Evolutionary conservation across 2,113 vertebrate genomes (phyloP), one percentile per base, ranked within the genome.

Genomic region (Arizona elegans): DNA sequence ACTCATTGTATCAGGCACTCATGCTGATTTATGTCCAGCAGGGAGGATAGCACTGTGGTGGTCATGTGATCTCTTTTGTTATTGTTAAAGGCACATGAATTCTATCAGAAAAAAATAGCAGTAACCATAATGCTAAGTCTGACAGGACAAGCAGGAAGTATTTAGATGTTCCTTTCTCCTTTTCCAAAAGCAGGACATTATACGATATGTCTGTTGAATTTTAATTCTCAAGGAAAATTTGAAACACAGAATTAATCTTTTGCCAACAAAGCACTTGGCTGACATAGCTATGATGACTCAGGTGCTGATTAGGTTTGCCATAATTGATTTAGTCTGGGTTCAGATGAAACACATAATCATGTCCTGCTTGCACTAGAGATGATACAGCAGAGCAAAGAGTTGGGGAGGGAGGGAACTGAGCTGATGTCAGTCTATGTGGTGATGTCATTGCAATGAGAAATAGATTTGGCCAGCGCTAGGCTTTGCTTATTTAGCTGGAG

Each of bases 331-430:
- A 97, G 97, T 96, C 96, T 92, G 94, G 96, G 97, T 97, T 98
- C 97, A 97, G 96, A 97, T 98, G 98, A 98, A 97, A 97, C 97
- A 98, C 97, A 97, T 98, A 98, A 98, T 98, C 97, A 97, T 97
- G 97, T 97, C 97, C 97, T 97, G 96, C 98, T 98, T 98, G 97
- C 97, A 97, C 97, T 97, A 96, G 97, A 98, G 97, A 98, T 97
- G 97, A 98, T 98, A 98, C 97, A 96, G 95, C 95, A 95, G 96
- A 93, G 93, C 24, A 21, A 23, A 12, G 33, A 15, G 7, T 53
- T 33, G 93, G 93, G 92, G 92, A 47, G 87, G n/a, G 65, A 70
- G 91, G 89, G 65, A 5, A 96, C 96, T 94, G 97, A 91, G 97
- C 97, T 97, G 95, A 95, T 98, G 98, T 98, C 98, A 97, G 97